Conservation (phyloP, 2,113 vertebrate genomes). For the Monarcha castaneiventris region DNA sequence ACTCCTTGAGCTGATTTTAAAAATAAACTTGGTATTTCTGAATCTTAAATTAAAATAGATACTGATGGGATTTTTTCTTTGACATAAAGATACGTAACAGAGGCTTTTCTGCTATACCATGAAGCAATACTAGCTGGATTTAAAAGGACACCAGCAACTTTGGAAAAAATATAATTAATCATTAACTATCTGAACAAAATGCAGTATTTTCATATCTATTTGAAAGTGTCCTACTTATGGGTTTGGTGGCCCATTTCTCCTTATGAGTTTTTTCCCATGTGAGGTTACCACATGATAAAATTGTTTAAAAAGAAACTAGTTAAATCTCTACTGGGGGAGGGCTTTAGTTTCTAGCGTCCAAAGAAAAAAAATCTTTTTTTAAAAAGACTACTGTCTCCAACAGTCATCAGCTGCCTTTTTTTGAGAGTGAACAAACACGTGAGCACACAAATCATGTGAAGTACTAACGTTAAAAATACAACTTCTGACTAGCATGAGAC, state of each 20-base stretch:
- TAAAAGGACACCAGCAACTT: background rate
- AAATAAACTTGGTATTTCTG: background rate
- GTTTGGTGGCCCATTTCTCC: background rate
- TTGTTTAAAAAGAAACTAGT: background rate
- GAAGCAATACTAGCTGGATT: background rate
- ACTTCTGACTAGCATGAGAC: background rate
- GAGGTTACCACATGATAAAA: background rate
- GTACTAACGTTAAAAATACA: background rate
- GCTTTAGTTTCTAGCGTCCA: background rate
- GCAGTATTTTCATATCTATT: background rate
- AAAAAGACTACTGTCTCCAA: background rate
- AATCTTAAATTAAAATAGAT: background rate
- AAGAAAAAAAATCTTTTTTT: background rate
- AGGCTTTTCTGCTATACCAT: background rate
- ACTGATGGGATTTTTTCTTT: background rate
- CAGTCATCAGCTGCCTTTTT: background rate
- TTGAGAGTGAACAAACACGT: rapidly evolving
- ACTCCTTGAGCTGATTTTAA: background rate
- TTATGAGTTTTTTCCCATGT: background rate
- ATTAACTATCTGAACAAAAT: background rate
- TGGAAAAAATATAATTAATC: background rate
- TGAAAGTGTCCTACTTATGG: background rate
- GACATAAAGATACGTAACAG: background rate
- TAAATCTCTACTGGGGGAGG: background rate
- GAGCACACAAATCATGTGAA: background rate